A percentile compares a stretch with the other conserved stretches of the same genome.
Conservation (phyloP, 2,113 vertebrate species). For the Salvelinus alpinus region DNA sequence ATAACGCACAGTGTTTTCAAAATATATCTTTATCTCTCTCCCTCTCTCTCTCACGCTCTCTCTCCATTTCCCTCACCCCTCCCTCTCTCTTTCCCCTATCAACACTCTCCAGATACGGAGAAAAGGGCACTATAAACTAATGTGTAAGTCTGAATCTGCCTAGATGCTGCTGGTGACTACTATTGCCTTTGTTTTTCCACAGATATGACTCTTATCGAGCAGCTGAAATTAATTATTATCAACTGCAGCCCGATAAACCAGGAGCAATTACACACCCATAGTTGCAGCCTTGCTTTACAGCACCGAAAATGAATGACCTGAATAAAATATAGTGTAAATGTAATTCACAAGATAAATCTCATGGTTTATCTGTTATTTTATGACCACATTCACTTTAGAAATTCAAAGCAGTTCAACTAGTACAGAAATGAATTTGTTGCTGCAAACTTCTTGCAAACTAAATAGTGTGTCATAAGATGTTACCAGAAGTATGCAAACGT, state of each 20-base stretch:
- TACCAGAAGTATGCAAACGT: too few relatives aligned
- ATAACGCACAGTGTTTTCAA: too few relatives aligned
- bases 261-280: neutral
- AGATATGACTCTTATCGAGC: neutral
- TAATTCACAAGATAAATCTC: neutral
- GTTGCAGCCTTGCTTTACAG: neutral
- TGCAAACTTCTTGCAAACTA: too few relatives aligned
- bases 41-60: neutral
- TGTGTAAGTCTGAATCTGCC: neutral
- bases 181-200: neutral
- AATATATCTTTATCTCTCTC: too few relatives aligned
- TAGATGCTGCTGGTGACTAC: neutral
- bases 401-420: neutral
- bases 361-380: constrained; percentile 1
- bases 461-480: neutral
- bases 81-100: too few relatives aligned
- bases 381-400: neutral
- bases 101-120: neutral
- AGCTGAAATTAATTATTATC: neutral
- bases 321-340: constrained; percentile 2
- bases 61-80: neutral
- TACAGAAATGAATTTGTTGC: too few relatives aligned
- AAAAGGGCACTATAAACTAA: neutral
- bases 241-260: neutral
- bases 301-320: constrained; percentile 8